Evolutionary conservation across 2,888 invertebrate genomes (phyloP).

Genomic region (Idaea aversata): DNA sequence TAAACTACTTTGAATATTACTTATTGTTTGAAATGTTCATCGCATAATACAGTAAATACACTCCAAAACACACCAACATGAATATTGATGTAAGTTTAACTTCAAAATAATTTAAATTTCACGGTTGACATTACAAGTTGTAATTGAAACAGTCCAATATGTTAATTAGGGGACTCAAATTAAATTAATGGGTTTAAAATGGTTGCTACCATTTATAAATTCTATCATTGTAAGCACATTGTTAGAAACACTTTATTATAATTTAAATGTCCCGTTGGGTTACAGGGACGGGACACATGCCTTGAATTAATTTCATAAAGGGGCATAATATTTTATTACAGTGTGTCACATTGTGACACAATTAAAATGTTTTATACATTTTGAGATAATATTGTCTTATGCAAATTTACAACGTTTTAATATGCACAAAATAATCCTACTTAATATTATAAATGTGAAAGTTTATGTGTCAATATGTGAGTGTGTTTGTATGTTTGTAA

Average conservation of each 20-base stretch:
- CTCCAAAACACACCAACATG: background rate
- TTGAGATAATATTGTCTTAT: conserved; percentile 20
- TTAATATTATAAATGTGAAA: too few relatives aligned
- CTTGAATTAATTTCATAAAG: conserved; percentile 5
- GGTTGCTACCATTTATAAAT: conserved; percentile 6
- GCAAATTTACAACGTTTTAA: conserved; percentile 6
- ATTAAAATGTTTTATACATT: background rate
- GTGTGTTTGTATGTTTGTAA: too few relatives aligned
- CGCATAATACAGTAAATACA: too few relatives aligned
- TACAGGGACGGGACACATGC: conserved; percentile 3
- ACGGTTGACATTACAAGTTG: background rate
- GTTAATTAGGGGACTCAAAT: conserved; percentile 10
- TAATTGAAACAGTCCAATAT: background rate
- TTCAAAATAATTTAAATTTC: background rate
- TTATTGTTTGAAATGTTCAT: too few relatives aligned
- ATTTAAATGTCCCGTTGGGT: conserved; percentile 14
- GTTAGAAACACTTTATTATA: conserved; percentile 9
- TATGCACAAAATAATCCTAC: background rate
- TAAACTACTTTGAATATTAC: too few relatives aligned
- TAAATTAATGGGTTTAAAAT: conserved; percentile 17
- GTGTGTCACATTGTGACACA: conserved; percentile 2
- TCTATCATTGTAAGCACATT: conserved; percentile 4
- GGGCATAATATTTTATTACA: background rate
- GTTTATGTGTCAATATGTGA: too few relatives aligned
- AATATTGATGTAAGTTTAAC: background rate